These are phyloP conservation scores for Sebastes miniatus DNA, from an alignment of 2,797 vertebrate species.

Conservation along the genomic window DNA sequence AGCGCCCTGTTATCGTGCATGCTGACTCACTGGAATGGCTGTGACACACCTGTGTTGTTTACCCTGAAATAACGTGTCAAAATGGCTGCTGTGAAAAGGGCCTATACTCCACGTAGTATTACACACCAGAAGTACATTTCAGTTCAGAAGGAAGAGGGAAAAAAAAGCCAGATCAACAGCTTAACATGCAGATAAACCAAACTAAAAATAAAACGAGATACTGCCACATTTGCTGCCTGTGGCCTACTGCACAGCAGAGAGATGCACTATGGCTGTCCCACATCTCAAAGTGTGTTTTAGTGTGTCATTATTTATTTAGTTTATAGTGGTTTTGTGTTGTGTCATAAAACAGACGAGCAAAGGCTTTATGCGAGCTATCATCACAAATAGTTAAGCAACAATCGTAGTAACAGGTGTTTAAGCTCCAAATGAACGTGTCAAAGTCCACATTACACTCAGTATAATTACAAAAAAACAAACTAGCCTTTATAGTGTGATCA, in stretches of 20 bases:
- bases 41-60: not conserved
- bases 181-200: not conserved
- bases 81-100: not conserved
- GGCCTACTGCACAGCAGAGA: not conserved
- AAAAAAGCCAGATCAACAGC: not conserved
- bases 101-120: not conserved
- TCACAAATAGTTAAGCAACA: not conserved
- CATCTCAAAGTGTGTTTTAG: not conserved
- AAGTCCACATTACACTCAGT: not conserved
- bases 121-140: not conserved
- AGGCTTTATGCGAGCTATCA: not conserved
- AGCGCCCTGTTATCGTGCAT: not conserved
- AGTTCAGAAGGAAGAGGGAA: not conserved
- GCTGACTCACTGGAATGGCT: not conserved
- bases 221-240: not conserved
- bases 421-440: not conserved
- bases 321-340: not conserved
- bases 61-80: not conserved
- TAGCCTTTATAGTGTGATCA: slow-evolving; percentile 16
- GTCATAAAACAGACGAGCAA: not conserved
- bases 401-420: not conserved
- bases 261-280: not conserved
- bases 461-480: slow-evolving; percentile 3
- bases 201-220: not conserved
- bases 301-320: not conserved